A percentile compares a stretch with the other conserved stretches of the same genome.
phyloP scores from a whole-genome alignment of 2,888 invertebrate species.

The Periphyllus acericola region DNA sequence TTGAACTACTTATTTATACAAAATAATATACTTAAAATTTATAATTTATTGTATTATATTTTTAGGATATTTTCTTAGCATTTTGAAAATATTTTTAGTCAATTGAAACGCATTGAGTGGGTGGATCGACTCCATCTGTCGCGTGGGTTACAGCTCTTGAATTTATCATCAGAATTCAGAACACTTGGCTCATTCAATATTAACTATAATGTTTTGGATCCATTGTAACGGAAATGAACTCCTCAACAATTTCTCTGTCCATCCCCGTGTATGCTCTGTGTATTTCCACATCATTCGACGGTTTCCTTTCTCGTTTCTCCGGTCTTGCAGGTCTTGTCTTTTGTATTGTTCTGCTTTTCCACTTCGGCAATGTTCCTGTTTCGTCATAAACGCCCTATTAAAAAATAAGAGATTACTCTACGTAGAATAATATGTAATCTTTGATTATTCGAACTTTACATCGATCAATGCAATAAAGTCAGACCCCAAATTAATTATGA shows the following conservation, averaged over 20 bases:
- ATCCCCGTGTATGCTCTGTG: constrained; percentile 67
- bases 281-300: neutral
- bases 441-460: neutral
- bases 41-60: neutral
- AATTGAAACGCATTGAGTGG: neutral
- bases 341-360: constrained; percentile 13
- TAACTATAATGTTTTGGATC: constrained; percentile 64
- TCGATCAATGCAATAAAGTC: too few relatives aligned
- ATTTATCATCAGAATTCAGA: neutral
- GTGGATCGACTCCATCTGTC: too few relatives aligned
- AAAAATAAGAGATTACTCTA: neutral
- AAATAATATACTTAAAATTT: neutral
- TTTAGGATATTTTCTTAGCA: neutral
- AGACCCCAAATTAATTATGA: neutral
- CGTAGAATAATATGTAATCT: neutral
- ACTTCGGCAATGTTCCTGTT: constrained; percentile 23
- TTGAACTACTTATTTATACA: neutral
- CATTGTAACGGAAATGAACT: constrained; percentile 68
- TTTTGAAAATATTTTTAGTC: neutral
- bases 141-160: neutral
- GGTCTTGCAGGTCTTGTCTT: neutral
- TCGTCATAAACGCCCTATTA: constrained; percentile 17
- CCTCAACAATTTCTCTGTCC: constrained; percentile 68
- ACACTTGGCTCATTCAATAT: neutral
- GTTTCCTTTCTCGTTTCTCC: constrained; percentile 32